A percentile compares a stretch with the other conserved stretches of the same genome.
These are phyloP conservation scores for Odocoileus virginianus DNA, from an alignment of 2,113 vertebrate species.

Conservation along the genomic window DNA sequence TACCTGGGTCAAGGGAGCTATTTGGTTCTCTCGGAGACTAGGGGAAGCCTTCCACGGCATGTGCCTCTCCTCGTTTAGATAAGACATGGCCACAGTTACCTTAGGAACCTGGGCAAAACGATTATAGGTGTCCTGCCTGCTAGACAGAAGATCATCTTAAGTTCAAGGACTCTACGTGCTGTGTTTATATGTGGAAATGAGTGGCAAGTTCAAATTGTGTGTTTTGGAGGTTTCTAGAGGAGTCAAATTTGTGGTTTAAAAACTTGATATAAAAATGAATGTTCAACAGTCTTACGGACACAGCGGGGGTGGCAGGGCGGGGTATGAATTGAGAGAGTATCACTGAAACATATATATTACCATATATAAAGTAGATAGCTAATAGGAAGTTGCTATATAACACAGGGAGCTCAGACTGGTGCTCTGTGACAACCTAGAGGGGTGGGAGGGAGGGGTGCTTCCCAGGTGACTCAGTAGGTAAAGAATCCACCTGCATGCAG, in stretches of 20 bases:
- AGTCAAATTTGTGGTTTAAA: neutral
- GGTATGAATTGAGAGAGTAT: neutral
- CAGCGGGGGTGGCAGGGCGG: fast-evolving
- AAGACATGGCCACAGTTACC: fast-evolving
- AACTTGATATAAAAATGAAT: neutral
- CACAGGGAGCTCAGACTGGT: neutral
- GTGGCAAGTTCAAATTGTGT: neutral
- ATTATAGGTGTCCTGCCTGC: neutral
- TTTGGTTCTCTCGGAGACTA: fast-evolving
- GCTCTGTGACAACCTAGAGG: neutral
- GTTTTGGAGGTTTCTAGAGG: neutral
- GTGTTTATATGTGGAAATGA: neutral
- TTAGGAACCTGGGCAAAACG: neutral
- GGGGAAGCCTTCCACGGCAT: fast-evolving
- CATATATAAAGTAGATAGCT: neutral
- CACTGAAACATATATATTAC: neutral
- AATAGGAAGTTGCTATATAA: neutral
- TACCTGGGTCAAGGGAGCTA: fast-evolving
- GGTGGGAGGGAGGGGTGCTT: neutral
- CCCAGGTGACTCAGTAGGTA: neutral
- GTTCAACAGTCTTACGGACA: neutral
- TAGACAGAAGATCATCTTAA: neutral
- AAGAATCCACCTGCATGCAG: neutral
- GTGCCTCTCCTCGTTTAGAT: fast-evolving
- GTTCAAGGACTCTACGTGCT: neutral